Evolutionary conservation across 2,797 vertebrate species (phyloP), one percentile per base, ranked within the genome.

Genomic region (Avahi laniger): DNA sequence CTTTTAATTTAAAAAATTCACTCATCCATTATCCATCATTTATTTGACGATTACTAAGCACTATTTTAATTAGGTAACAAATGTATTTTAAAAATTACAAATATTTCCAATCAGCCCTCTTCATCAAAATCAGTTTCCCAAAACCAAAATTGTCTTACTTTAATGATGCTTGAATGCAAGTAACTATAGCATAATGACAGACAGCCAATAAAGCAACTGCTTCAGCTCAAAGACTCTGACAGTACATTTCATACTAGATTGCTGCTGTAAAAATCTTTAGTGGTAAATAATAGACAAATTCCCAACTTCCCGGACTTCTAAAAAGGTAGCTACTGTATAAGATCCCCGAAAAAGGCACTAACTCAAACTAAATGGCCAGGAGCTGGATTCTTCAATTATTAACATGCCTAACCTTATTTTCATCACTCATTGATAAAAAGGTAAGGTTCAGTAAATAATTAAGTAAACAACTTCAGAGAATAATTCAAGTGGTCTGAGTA

Each of bases 401-500:
- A 82, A 91, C 43, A 20, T 83, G 28, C 6, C 43, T 43, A 33
- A 33, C 26, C 35, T 83, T 48, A 18, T 94, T 96, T 90, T 92
- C 35, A 95, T 54, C 12, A 82, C 0, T 96, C 89, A 87, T 89
- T 93, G 82, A 85, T 92, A 70, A 95, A 84, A 84, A 92, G 11
- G 7, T 54, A 35, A 81, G 59, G 22, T 57, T 96, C 30, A 70
- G 50, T 76, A 73, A 61, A 92, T 52, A 73, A 89, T 75, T 75
- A 98, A 96, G 33, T 46, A 81, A 89, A 48, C 14, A 61, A 83
- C 33, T 81, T 89, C 63, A 41, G 93, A 95, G 84, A n/a, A 65
- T 54, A 84, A 24, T 46, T 72, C 8, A 33, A 22, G 46, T 67
- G 50, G 7, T 61, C n/a, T 79, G 52, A 70, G 18, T 92, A 43